Conservation (phyloP, 2,888 invertebrate species). For the Drosophila merina region DNA sequence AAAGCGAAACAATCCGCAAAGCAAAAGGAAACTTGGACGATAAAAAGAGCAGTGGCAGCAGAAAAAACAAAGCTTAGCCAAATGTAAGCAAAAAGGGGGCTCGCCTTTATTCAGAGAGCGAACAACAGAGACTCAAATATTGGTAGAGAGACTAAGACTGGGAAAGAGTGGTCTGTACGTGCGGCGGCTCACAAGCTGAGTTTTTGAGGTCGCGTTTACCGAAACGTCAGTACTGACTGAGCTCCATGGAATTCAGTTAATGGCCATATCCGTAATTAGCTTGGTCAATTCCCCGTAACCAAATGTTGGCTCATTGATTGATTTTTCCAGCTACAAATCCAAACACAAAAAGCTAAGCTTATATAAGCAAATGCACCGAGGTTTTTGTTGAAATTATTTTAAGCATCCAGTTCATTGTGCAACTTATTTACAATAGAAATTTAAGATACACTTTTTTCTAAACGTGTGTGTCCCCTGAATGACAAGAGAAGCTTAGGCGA, state of each 20-base stretch:
- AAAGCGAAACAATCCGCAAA: slow-evolving; percentile 19
- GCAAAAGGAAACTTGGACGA: slow-evolving; percentile 12
- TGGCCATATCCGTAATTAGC: slow-evolving; percentile 40
- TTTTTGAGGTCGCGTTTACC: slow-evolving; percentile 38
- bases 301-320: slow-evolving; percentile 31
- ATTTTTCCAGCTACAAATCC: slow-evolving; percentile 29
- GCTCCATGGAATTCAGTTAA: slow-evolving; percentile 39
- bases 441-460: slow-evolving; percentile 2
- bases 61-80: slow-evolving; percentile 26
- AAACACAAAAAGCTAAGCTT: slow-evolving; percentile 19
- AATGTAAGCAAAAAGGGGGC: slow-evolving; percentile 60
- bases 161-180: slow-evolving; percentile 20
- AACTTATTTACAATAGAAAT: slow-evolving; percentile 19
- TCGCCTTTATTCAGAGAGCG: slow-evolving; percentile 40
- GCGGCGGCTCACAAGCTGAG: slow-evolving; percentile 25
- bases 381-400: background rate
- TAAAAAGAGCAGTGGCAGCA: slow-evolving; percentile 36
- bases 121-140: slow-evolving; percentile 1
- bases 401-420: slow-evolving; percentile 1
- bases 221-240: background rate
- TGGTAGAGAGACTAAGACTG: slow-evolving; percentile 16
- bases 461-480: background rate
- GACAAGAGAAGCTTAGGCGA: slow-evolving; percentile 14
- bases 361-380: slow-evolving; percentile 22
- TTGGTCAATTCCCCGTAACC: slow-evolving; percentile 32